These are phyloP conservation scores for Pleuronectes platessa DNA, from an alignment of 2,113 vertebrate species.

Conservation along the genomic window DNA sequence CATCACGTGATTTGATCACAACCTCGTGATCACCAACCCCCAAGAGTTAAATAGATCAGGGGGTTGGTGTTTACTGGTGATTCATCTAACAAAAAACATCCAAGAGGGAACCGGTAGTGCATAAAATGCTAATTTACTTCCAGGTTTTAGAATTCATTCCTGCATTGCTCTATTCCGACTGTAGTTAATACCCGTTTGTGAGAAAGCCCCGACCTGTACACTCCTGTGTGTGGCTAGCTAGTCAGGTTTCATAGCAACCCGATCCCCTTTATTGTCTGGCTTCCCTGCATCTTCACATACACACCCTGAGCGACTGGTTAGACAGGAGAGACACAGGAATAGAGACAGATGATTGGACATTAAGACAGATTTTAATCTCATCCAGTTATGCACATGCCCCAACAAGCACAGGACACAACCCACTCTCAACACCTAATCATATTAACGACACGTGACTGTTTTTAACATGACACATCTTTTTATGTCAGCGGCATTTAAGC, in stretches of 20 bases:
- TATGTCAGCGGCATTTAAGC: background rate
- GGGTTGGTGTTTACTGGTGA: too few relatives aligned
- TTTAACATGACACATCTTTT: background rate
- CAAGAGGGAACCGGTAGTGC: background rate
- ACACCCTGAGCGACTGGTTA: conserved; percentile 64
- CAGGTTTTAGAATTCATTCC: background rate
- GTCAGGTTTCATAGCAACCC: conserved; percentile 69
- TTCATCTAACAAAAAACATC: background rate
- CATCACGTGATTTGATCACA: too few relatives aligned
- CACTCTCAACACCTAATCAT: background rate
- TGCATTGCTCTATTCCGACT: background rate
- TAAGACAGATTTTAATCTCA: background rate
- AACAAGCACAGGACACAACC: background rate
- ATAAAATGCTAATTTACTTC: background rate
- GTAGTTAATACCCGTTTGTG: background rate
- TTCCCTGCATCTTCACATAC: conserved; percentile 17
- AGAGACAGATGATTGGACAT: conserved; percentile 13
- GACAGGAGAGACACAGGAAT: conserved; percentile 5
- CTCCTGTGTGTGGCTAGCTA: conserved; percentile 35
- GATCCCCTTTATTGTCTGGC: conserved; percentile 57
- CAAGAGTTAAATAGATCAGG: too few relatives aligned
- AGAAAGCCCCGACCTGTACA: background rate
- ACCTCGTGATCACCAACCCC: too few relatives aligned
- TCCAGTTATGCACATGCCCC: background rate
- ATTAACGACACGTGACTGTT: background rate